These are phyloP conservation scores for Nannospalax galili DNA, from an alignment of 2,113 vertebrate species.

Conservation along the genomic window DNA sequence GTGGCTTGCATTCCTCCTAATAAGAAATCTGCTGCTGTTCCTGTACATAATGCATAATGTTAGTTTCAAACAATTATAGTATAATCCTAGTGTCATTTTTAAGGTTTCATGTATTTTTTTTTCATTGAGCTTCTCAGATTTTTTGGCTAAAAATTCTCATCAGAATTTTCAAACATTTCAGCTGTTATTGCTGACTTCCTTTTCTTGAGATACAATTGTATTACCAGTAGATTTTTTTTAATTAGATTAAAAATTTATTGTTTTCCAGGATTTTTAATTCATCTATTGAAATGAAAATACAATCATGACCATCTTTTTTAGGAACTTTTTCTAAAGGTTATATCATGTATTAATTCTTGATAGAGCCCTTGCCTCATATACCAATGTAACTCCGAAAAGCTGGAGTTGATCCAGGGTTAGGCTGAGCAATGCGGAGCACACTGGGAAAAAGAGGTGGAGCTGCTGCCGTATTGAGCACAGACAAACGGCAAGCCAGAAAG, in stretches of 20 bases:
- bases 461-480: too few species aligned
- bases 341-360: background rate
- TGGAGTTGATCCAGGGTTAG: too few species aligned
- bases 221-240: too few species aligned
- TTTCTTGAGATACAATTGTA: background rate
- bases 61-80: background rate
- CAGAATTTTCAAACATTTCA: background rate
- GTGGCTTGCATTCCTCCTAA: background rate
- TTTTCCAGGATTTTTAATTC: background rate
- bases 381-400: too few species aligned
- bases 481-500: too few species aligned
- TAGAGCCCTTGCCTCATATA: background rate
- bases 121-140: background rate
- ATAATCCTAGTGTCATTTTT: background rate
- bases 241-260: background rate
- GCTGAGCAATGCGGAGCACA: too few species aligned
- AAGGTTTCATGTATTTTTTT: background rate
- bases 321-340: background rate
- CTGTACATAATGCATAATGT: background rate
- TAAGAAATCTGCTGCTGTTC: background rate
- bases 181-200: background rate
- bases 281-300: background rate
- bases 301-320: background rate
- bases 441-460: too few species aligned
- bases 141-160: conserved; percentile 3